Evolutionary conservation across 2,888 invertebrate genomes (phyloP).

Genomic region (Xestoiulus laeticollis): DNA sequence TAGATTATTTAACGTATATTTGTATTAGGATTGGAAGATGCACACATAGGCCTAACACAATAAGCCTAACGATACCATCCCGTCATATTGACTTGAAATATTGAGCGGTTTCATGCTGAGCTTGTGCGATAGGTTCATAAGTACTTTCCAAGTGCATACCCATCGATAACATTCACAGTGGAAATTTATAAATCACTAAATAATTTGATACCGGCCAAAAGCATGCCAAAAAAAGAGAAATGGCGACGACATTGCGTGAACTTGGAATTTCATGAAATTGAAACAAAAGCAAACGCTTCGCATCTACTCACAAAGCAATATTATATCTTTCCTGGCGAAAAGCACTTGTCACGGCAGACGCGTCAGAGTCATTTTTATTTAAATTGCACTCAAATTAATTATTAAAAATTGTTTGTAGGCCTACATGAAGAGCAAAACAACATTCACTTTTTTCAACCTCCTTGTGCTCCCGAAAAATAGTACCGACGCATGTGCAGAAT

Average conservation of each 20-base stretch:
- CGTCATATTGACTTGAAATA: background rate
- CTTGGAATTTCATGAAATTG: background rate
- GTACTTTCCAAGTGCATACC: background rate
- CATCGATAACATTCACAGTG: background rate
- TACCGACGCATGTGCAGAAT: background rate
- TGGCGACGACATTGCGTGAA: constrained; percentile 20
- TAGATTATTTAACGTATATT: background rate
- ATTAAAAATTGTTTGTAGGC: background rate
- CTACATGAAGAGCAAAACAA: background rate
- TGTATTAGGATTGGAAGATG: background rate
- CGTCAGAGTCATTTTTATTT: background rate
- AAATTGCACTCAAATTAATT: background rate
- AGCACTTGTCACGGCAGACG: background rate
- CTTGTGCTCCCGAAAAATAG: background rate
- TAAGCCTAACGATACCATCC: background rate
- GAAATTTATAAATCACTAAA: background rate
- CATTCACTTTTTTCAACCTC: background rate
- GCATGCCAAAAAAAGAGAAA: constrained; percentile 4
- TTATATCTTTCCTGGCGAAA: background rate
- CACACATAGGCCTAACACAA: background rate
- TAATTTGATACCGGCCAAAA: background rate
- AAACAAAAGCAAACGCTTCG: background rate
- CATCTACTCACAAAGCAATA: background rate
- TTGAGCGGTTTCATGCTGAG: background rate
- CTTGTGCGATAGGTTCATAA: background rate